Evolutionary conservation across 2,888 invertebrate species (phyloP).

Genomic region (Candidula unifasciata): DNA sequence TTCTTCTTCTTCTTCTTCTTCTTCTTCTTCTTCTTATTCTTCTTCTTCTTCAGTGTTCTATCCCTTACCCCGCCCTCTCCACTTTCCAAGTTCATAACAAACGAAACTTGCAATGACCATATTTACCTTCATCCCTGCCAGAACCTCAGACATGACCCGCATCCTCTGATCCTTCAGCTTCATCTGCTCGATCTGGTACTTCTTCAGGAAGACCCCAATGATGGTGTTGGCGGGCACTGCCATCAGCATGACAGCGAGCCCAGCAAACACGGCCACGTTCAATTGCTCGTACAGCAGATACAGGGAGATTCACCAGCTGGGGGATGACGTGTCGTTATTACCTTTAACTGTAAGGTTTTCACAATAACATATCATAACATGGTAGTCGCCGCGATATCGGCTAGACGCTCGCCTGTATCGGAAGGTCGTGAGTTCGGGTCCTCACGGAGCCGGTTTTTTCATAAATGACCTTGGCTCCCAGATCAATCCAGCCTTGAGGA

Average conservation of each 20-base stretch:
- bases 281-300: slow-evolving; percentile 46
- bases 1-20: neutral
- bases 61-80: too few relatives aligned
- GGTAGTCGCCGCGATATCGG: too few relatives aligned
- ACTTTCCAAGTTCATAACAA: neutral
- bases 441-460: too few relatives aligned
- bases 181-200: slow-evolving; percentile 40
- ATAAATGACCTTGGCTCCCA: too few relatives aligned
- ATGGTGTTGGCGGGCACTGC: slow-evolving; percentile 33
- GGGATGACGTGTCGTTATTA: too few relatives aligned
- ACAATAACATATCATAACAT: too few relatives aligned
- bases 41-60: neutral
- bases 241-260: slow-evolving; percentile 34
- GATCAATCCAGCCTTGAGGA: too few relatives aligned
- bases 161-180: slow-evolving; percentile 43
- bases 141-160: slow-evolving; percentile 30
- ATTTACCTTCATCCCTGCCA: slow-evolving; percentile 42
- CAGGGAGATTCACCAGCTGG: slow-evolving; percentile 35
- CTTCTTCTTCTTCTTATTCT: neutral
- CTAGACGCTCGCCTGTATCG: too few relatives aligned
- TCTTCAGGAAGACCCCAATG: slow-evolving; percentile 26
- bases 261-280: slow-evolving; percentile 45
- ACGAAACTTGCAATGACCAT: too few relatives aligned
- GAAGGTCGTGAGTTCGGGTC: too few relatives aligned
- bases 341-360: too few relatives aligned